Percentiles rank a stretch among this genome's conserved stretches.
These are phyloP conservation scores for Parnassius apollo DNA, from an alignment of 2,888 invertebrate genomes.

Conservation along the genomic window DNA sequence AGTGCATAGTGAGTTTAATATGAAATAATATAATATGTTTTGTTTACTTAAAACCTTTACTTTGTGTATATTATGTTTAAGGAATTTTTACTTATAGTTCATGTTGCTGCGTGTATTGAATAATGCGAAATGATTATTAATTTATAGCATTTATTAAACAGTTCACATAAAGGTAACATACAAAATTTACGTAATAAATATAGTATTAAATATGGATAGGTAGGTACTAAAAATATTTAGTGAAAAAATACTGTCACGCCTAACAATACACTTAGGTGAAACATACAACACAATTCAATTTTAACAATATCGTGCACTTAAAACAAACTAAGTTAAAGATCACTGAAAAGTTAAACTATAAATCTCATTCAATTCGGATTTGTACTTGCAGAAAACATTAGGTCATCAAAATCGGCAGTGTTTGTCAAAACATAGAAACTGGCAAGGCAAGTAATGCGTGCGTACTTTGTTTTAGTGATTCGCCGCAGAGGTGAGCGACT, in stretches of 20 bases:
- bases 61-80: constrained; percentile 29
- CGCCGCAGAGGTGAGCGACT: constrained; percentile 44
- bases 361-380: constrained; percentile 79
- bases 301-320: constrained; percentile 79
- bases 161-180: constrained; percentile 78
- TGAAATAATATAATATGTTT: neutral
- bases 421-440: constrained; percentile 77
- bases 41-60: constrained; percentile 23
- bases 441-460: constrained; percentile 78
- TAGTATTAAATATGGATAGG: constrained; percentile 67
- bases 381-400: constrained; percentile 78
- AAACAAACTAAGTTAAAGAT: constrained; percentile 73
- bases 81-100: constrained; percentile 28
- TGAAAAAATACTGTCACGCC: constrained; percentile 74
- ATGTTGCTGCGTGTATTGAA: constrained; percentile 54
- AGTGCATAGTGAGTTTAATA: constrained; percentile 4
- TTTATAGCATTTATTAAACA: constrained; percentile 78
- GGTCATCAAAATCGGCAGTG: constrained; percentile 72
- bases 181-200: constrained; percentile 72
- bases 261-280: constrained; percentile 76
- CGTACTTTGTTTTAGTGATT: constrained; percentile 63
- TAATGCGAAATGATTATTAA: constrained; percentile 74
- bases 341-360: constrained; percentile 77
- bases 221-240: constrained; percentile 68
- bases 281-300: constrained; percentile 78